Percentiles rank a stretch among this genome's conserved stretches.
phyloP scores from a whole-genome alignment of 2,113 vertebrate genomes.

The Raja brachyura region DNA sequence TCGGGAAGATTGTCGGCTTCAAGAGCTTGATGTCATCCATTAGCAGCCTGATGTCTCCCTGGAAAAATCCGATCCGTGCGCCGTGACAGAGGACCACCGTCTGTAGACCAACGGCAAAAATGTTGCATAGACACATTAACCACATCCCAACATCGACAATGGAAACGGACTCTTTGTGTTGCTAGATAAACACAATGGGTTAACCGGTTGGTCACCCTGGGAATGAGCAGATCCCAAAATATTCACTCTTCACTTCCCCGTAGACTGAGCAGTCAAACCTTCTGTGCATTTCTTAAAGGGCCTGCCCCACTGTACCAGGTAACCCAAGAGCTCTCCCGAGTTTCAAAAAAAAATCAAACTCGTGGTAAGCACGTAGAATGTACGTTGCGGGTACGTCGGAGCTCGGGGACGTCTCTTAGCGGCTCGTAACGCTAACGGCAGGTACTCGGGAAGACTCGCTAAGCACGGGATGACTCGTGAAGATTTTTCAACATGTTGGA shows the following conservation, averaged over 20 bases:
- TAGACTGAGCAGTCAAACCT: neutral
- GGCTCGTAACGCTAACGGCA: too few relatives aligned
- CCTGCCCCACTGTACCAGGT: too few relatives aligned
- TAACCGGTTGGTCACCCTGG: neutral
- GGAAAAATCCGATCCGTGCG: conserved; percentile 88
- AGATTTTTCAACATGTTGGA: too few relatives aligned
- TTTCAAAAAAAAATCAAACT: too few relatives aligned
- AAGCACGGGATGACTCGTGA: too few relatives aligned
- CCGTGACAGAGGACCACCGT: conserved; percentile 78
- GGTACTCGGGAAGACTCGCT: too few relatives aligned
- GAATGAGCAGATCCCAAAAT: neutral
- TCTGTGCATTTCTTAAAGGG: neutral
- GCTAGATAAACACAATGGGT: neutral
- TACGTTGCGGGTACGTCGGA: too few relatives aligned
- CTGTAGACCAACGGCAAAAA: conserved; percentile 50
- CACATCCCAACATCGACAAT: neutral
- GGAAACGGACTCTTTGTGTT: too few relatives aligned
- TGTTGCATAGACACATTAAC: neutral
- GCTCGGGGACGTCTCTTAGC: too few relatives aligned
- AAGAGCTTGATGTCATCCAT: conserved; percentile 93
- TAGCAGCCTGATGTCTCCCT: conserved; percentile 90
- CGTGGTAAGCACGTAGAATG: too few relatives aligned
- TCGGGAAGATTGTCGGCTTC: conserved; percentile 86
- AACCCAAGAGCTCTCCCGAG: too few relatives aligned
- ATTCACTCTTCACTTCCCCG: neutral